Evolutionary conservation across 2,888 invertebrate species (phyloP).

Genomic region (Metellina segmentata): DNA sequence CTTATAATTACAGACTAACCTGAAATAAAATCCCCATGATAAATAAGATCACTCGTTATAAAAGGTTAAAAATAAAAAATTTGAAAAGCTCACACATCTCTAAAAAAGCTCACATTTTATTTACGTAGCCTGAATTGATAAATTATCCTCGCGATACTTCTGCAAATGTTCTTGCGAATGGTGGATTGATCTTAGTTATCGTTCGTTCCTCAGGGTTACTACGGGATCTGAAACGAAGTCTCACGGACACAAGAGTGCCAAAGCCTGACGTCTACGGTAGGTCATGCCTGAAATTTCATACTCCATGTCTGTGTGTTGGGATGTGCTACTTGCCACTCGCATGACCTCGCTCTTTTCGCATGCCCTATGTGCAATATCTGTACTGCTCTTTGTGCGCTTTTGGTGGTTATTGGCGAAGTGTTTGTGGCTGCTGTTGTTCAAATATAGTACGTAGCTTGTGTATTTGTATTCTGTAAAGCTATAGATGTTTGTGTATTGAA

Average conservation of each 20-base stretch:
- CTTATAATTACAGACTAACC: no score
- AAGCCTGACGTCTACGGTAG: conserved; percentile 72
- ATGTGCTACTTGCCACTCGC: conserved; percentile 54
- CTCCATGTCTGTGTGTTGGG: conserved; percentile 20
- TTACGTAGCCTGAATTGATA: background rate
- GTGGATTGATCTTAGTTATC: conserved; percentile 41
- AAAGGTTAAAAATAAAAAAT: background rate
- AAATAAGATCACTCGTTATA: background rate
- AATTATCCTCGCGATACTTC: background rate
- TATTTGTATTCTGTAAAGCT: conserved; percentile 19
- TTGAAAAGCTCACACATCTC: background rate
- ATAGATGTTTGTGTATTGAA: background rate
- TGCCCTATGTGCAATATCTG: conserved; percentile 18
- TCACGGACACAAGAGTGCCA: conserved; percentile 69
- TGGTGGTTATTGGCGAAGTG: conserved; percentile 23
- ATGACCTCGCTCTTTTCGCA: conserved; percentile 66
- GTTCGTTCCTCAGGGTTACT: conserved; percentile 72
- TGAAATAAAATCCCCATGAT: no score
- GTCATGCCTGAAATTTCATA: conserved; percentile 6
- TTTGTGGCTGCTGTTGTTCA: conserved; percentile 35
- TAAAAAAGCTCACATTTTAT: background rate
- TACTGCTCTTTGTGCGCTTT: conserved; percentile 63
- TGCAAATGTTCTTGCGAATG: conserved; percentile 13
- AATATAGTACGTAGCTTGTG: background rate
- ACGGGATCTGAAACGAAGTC: conserved; percentile 68